Evolutionary conservation across 2,888 invertebrate species (phyloP).

Genomic region (Acleris emargana): DNA sequence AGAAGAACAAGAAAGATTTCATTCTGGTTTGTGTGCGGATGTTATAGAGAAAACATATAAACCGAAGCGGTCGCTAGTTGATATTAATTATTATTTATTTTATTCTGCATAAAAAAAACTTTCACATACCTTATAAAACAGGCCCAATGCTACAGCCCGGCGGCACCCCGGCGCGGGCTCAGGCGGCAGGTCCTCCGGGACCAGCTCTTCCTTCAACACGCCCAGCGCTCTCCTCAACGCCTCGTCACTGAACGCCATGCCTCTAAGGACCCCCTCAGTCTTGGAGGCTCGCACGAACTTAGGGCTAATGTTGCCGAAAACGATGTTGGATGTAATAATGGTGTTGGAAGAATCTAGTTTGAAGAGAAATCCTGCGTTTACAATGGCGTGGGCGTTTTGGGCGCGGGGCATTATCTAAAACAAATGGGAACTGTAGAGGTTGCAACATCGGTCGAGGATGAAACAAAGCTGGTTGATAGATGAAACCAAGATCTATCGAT

Average conservation of each 20-base stretch:
- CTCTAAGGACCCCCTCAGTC: constrained; percentile 80
- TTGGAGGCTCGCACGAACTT: constrained; percentile 81
- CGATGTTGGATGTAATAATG: constrained; percentile 81
- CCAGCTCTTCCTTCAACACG: constrained; percentile 83
- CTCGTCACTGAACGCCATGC: constrained; percentile 66
- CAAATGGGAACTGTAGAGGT: not conserved
- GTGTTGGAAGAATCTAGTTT: constrained; percentile 73
- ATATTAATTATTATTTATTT: no score
- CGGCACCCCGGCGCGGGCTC: constrained; percentile 88
- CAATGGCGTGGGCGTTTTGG: constrained; percentile 90
- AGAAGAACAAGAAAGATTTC: no score
- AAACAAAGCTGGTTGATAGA: no score
- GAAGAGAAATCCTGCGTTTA: constrained; percentile 89
- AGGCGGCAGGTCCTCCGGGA: constrained; percentile 85
- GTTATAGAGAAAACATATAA: no score
- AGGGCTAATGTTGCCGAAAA: constrained; percentile 86
- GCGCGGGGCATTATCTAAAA: constrained; percentile 89
- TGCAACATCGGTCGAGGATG: no score
- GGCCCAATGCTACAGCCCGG: constrained; percentile 86
- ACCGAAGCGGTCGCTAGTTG: no score
- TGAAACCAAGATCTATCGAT: no score
- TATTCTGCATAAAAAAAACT: no score
- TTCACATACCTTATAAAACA: constrained; percentile 90
- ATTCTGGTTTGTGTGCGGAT: no score
- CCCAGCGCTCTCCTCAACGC: constrained; percentile 78